Percentiles rank a stretch among this genome's conserved stretches.
Conservation (phyloP, 2,113 vertebrate species). For the Lycaon pictus region DNA sequence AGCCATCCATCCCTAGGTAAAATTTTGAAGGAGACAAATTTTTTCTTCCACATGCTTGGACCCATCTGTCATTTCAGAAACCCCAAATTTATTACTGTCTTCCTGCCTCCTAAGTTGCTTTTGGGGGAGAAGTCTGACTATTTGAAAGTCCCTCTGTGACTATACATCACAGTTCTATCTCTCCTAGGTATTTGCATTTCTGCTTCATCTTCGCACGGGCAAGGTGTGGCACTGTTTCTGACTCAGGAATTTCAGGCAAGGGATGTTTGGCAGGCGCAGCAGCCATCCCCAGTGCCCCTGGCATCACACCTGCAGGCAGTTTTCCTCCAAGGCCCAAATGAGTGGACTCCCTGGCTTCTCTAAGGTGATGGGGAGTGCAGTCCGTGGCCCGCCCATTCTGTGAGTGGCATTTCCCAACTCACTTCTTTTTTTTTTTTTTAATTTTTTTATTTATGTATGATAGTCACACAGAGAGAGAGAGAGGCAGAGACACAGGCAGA, state of each 20-base stretch:
- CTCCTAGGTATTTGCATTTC: background rate
- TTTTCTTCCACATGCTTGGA: background rate
- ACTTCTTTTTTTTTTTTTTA: background rate
- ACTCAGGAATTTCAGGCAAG: background rate
- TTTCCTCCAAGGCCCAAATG: background rate
- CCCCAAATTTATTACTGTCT: background rate
- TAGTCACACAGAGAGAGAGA: too few relatives aligned
- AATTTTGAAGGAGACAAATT: background rate
- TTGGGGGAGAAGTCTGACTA: background rate
- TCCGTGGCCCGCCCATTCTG: background rate
- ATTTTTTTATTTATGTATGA: too few relatives aligned
- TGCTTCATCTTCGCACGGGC: background rate
- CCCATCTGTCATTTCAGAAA: conserved; percentile 23
- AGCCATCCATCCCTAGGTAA: background rate
- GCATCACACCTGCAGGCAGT: background rate
- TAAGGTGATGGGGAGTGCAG: background rate
- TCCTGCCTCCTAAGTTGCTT: conserved; percentile 31
- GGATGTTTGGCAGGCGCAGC: background rate
- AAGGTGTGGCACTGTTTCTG: background rate
- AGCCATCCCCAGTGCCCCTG: background rate
- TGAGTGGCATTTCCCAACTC: background rate
- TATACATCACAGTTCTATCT: background rate
- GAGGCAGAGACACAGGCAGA: too few relatives aligned
- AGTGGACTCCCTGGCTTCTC: background rate
- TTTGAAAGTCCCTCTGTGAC: background rate